Conservation (phyloP, 2,797 vertebrate genomes). For the Sorex maritimensis region DNA sequence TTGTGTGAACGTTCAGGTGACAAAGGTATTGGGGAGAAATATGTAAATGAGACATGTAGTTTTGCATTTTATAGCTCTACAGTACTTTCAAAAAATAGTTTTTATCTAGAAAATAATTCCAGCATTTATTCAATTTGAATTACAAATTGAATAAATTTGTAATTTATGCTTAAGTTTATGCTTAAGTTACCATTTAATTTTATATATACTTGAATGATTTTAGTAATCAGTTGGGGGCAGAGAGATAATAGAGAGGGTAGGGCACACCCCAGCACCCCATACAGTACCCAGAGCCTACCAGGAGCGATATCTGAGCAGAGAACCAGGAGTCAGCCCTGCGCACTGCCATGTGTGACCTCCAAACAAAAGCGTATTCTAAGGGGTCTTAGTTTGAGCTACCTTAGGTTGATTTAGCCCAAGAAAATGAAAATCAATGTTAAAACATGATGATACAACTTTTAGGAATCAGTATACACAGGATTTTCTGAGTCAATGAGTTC, state of each 20-base stretch:
- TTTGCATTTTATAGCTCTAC: constrained; percentile 53
- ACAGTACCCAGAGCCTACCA: too few species aligned
- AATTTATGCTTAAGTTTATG: too few species aligned
- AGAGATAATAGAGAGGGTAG: too few species aligned
- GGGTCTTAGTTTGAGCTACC: neutral
- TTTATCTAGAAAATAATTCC: neutral
- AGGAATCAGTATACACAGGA: constrained; percentile 9
- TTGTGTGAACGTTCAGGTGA: constrained; percentile 7
- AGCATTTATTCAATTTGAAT: constrained; percentile 21
- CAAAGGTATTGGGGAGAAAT: neutral
- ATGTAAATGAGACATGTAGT: neutral
- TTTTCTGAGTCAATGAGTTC: constrained; percentile 18
- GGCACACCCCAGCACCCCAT: too few species aligned
- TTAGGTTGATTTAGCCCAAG: constrained; percentile 32
- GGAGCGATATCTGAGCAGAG: too few species aligned
- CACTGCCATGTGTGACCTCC: too few species aligned
- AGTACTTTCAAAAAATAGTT: constrained; percentile 13
- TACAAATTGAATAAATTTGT: neutral
- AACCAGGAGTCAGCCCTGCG: too few species aligned
- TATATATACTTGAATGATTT: constrained; percentile 1
- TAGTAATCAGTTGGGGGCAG: neutral
- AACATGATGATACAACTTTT: neutral
- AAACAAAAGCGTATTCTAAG: constrained; percentile 20
- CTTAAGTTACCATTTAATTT: neutral
- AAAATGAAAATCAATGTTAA: constrained; percentile 22